Evolutionary conservation across 35 echinoderm and acorn worm genomes (phyloP).

Genomic region (Holothuria glaberrima): DNA sequence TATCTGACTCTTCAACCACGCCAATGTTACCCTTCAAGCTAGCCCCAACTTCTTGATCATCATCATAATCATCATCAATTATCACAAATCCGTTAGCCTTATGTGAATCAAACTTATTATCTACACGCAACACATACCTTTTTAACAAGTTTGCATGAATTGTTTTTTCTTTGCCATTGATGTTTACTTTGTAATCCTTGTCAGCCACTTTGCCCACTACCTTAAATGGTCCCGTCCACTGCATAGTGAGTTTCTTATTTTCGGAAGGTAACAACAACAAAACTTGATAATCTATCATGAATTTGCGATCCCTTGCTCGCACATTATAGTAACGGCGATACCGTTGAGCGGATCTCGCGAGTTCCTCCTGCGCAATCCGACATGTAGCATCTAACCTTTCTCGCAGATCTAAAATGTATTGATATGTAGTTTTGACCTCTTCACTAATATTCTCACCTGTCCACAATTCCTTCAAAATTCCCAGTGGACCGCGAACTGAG

Average conservation of each 20-base stretch:
- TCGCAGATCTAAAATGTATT: slow-evolving; percentile 44
- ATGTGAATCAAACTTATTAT: neutral
- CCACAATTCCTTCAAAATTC: slow-evolving; percentile 32
- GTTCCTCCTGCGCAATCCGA: slow-evolving; percentile 37
- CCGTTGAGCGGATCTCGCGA: neutral
- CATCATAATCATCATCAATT: neutral
- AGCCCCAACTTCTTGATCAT: neutral
- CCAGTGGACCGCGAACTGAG: neutral
- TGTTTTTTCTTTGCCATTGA: slow-evolving; percentile 39
- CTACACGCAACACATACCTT: slow-evolving; percentile 11
- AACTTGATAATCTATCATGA: slow-evolving; percentile 43
- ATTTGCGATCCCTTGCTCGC: slow-evolving; percentile 24
- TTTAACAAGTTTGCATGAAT: slow-evolving; percentile 66
- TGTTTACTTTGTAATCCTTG: slow-evolving; percentile 36
- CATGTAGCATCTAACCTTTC: slow-evolving; percentile 48
- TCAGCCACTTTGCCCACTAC: slow-evolving; percentile 10
- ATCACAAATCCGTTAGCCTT: neutral
- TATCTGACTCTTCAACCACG: slow-evolving; percentile 32
- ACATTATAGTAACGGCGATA: slow-evolving; percentile 43
- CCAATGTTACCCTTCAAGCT: slow-evolving; percentile 22
- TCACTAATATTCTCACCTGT: neutral
- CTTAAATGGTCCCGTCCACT: slow-evolving; percentile 58
- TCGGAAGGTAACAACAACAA: slow-evolving; percentile 37
- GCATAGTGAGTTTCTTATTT: slow-evolving; percentile 39
- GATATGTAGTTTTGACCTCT: slow-evolving; percentile 51